Conservation (phyloP, 2,888 invertebrate genomes). For the Eubasilissa splendida region DNA sequence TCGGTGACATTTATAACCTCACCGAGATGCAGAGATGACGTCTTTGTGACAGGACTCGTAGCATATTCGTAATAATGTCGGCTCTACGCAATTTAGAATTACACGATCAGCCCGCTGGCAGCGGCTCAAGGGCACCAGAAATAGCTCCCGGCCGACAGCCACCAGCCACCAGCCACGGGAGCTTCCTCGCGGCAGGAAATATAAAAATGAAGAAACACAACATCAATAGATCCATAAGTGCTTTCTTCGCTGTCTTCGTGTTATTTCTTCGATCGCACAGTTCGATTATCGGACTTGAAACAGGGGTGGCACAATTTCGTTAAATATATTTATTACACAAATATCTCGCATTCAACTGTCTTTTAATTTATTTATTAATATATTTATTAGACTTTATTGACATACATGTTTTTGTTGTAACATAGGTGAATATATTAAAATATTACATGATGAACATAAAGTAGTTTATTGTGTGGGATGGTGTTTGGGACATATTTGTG, state of each 20-base stretch:
- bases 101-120: conserved; percentile 23
- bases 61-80: neutral
- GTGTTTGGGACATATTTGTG: too few species aligned
- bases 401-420: too few species aligned
- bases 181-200: neutral
- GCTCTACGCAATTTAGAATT: neutral
- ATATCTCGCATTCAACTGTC: too few species aligned
- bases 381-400: too few species aligned
- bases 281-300: too few species aligned
- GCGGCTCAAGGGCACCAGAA: conserved; percentile 43
- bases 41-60: neutral
- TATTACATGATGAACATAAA: too few species aligned
- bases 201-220: neutral
- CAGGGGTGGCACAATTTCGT: too few species aligned
- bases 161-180: neutral
- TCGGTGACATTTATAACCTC: neutral
- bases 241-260: neutral
- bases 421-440: too few species aligned
- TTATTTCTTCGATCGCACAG: neutral
- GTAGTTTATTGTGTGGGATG: too few species aligned
- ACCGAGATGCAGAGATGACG: neutral
- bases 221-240: neutral
- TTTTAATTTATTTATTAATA: too few species aligned
- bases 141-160: conserved; percentile 9
- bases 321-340: too few species aligned